A percentile compares a stretch with the other conserved stretches of the same genome.
Evolutionary conservation across 2,113 vertebrate species (phyloP).

Genomic region (Peromyscus maniculatus): DNA sequence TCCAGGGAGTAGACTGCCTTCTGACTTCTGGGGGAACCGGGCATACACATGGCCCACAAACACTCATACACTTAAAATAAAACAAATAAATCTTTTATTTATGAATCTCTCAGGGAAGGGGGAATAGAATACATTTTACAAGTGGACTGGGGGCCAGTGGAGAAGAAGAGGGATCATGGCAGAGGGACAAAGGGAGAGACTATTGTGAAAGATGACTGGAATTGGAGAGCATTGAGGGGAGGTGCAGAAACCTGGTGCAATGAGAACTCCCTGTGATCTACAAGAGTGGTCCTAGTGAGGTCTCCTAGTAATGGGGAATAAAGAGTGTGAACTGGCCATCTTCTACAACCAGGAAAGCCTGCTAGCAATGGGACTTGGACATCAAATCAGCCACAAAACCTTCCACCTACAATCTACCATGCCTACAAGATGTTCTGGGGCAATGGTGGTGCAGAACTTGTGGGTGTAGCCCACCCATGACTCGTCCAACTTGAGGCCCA

Average conservation of each 20-base stretch:
- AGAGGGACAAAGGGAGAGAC: not conserved
- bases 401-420: not conserved
- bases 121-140: not conserved
- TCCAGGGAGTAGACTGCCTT: not conserved
- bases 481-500: not conserved
- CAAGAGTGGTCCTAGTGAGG: not conserved
- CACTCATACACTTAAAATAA: not conserved
- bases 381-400: not conserved
- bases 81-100: not conserved
- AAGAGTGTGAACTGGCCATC: not conserved
- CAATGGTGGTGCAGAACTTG: not conserved
- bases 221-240: not conserved
- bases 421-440: not conserved
- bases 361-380: not conserved
- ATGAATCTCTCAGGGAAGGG: not conserved
- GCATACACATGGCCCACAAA: not conserved
- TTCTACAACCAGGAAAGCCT: not conserved
- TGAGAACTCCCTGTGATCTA: not conserved
- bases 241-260: not conserved
- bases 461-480: too few relatives aligned
- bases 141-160: not conserved
- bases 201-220: not conserved
- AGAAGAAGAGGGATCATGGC: not conserved
- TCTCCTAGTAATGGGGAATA: not conserved
- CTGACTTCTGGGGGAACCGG: not conserved